Base-by-base conservation (phyloP, 2,113 vertebrate species). In the Oreochromis spilurus region DNA sequence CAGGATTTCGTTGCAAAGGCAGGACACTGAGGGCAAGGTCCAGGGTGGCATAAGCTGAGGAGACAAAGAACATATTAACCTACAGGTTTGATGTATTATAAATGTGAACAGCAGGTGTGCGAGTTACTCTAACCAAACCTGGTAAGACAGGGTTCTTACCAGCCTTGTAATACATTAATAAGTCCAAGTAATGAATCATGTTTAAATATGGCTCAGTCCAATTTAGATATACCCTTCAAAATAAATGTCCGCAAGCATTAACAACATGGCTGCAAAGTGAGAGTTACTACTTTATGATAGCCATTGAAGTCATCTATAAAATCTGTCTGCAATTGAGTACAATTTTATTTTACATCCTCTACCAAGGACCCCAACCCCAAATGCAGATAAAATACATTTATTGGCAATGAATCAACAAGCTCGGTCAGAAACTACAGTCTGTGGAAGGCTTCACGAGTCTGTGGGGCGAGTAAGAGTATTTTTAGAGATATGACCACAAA, bases 11-110 rank as follows among this genome's bases (percentile, higher is more conserved):
- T 99, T 80, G 97, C 93, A 95, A 97, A 98, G 43, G 99, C 98
- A 86, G 99, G 99, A 90, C 99, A 99, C 0, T 97, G 97, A 60
- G 99, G 99, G 91, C 99, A 99, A 84, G 99, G 99, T 91, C 99
- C 99, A 83, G 99, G 99, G 85, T 99, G 98, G 93, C 99, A 99
- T 19, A 99, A 96, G 77, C 99, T 99, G 87, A 54, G 84, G 16
- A 21, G 31, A 86, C 8, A 87, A 4, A 78, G 19, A 85, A 77
- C 26, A 31, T 31, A 31, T 77, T 38, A 67, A 67, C 3, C 2
- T 38, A 21, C 6, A 14, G 13, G 5, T 72, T 7, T 45, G 24
- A 75, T 11, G 21, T 2, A 50, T 50, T 17, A 72, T 26, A 45
- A 26, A 72, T 26, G 65, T 72, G 38, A 72, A 72, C 21, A 72